Evolutionary conservation across 1,140 invertebrate species (phyloP), one percentile per base, ranked within the genome.

Genomic region (Atopsyche davidsoni): DNA sequence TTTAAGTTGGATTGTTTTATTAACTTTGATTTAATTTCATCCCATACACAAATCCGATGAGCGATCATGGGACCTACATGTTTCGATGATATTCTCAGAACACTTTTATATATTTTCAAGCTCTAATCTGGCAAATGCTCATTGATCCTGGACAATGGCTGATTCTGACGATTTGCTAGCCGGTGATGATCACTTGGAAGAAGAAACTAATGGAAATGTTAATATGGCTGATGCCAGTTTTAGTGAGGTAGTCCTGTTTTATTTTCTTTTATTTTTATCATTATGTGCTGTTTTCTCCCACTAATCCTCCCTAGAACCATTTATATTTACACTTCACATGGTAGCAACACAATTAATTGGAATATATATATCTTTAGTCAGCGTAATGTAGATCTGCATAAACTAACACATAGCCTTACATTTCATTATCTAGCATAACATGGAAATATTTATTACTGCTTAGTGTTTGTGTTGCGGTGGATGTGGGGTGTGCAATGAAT

Each of bases 121-220:
- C 42, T 34, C 32, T 50, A 28, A 7, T 28, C 6, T 28, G n/a
- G 40, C 40, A 50, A 50, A 50, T 50, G 47, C 34, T 50, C 17
- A 50, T 34, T 50, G 28, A 42, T 16, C 39, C 47, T 23, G 31
- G 39, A 50, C 47, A 50, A 50, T 50, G 47, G 47, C 38, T 14
- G 47, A 50, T 50, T 50, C 46, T 22, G 41, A 34, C 38, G 46
- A 46, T 42, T 31, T 54, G 36, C 18, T 51, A 28, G 40, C 48
- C 25, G 53, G 40, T 17, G 53, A 51, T 17, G 46, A 48, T 10
- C 46, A 40, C 24, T 45, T 51, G 28, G 48, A 56, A 24, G 53
- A 51, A 42, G 47, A 51, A 39, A 51, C 44, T 3, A 56, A 56
- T 32, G 47, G 48, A 18, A 51, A 51, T 46, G 34, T 48, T 23